Evolutionary conservation across 2,797 vertebrate species (phyloP), one percentile per base, ranked within the genome.

Genomic region (Alcedo quadribrachys): DNA sequence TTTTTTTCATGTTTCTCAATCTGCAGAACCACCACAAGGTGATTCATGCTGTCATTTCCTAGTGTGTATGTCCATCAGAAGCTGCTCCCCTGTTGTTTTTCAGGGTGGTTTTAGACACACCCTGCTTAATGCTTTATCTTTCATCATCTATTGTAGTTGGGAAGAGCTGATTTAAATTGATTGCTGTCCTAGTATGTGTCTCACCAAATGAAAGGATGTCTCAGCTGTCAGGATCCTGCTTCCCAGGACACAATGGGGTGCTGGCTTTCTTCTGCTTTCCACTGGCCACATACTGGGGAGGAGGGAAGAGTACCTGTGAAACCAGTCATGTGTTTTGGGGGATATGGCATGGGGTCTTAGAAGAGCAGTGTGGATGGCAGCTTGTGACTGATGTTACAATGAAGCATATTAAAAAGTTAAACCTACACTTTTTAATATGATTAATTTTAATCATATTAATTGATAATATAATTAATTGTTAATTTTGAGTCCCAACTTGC

Each of bases 31-130:
- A 24, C 16, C 1, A 0, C 51, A 24, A 27, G 32, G 40, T 24
- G 55, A 63, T 35, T 50, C 50, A 30, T 5, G 0, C 45, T 30
- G 9, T 51, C 21, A 5, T 53, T 55, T 42, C 35, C 25, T 8
- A 24, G n/a, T 16, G 16, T 0, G 0, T 18, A 11, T 0, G 7
- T 7, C 15, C 46, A 19, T 50, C 16, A 28, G 69, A 42, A 43
- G 54, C 42, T 10, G 45, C 32, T 87, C 61, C 27, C 8, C 19
- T 69, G 53, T 8, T 30, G 7, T 46, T 75, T 63, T 58, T 46
- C 45, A 16, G 51, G 51, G 61, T 20, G 35, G 3, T 55, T 92
- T 83, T 35, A 33, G 63, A 33, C 54, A 68, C 45, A 50, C 8
- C 60, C 15, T 35, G 55, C 45, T 78, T 32, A 61, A 54, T 25